These are phyloP conservation scores for Phoebastria nigripes DNA, from an alignment of 2,797 vertebrate species.

Conservation along the genomic window DNA sequence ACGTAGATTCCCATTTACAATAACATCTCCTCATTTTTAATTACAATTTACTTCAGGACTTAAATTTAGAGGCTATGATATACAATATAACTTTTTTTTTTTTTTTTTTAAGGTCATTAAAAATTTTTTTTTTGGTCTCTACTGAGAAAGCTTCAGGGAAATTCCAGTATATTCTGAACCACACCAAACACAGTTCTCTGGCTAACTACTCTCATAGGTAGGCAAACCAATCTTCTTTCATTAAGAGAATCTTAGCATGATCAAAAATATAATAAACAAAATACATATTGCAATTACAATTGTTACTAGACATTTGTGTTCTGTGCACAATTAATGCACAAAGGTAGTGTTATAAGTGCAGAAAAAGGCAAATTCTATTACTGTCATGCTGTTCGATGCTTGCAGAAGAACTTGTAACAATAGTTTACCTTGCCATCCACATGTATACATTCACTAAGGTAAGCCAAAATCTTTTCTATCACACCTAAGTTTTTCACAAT, in stretches of 20 bases:
- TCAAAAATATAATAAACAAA: neutral
- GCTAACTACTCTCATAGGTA: neutral
- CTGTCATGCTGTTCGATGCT: neutral
- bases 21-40: neutral
- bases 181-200: neutral
- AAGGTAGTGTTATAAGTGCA: neutral
- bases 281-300: neutral
- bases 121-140: neutral
- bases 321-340: neutral
- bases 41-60: neutral
- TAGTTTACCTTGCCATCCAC: slow-evolving; percentile 82
- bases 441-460: slow-evolving; percentile 80
- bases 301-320: neutral
- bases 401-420: neutral
- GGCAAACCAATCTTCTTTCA: neutral
- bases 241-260: neutral
- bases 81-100: neutral
- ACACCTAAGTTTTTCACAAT: slow-evolving; percentile 83
- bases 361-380: neutral
- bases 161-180: neutral
- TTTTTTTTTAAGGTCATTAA: neutral
- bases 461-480: slow-evolving; percentile 81
- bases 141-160: neutral
- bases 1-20: neutral
- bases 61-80: neutral